phyloP scores from a whole-genome alignment of 2,797 vertebrate genomes.

The Anomalospiza imberbis region DNA sequence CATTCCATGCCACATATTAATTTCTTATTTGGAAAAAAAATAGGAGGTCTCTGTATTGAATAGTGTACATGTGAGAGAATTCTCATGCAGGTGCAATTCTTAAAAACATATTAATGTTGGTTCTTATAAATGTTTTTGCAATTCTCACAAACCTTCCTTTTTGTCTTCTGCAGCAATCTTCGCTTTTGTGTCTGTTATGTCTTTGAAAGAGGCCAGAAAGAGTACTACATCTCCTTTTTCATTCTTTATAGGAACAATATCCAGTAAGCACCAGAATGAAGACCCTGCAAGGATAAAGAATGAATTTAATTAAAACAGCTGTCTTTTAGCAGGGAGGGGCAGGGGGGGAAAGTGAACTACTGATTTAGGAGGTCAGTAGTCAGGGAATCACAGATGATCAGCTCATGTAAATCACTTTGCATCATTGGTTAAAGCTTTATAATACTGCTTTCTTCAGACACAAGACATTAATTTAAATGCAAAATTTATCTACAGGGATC shows the following conservation, averaged over 20 bases:
- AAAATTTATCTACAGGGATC: conserved; percentile 43
- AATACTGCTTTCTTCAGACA: conserved; percentile 48
- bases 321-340: background rate
- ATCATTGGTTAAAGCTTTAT: conserved; percentile 39
- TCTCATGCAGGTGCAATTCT: fast-evolving
- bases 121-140: conserved; percentile 29
- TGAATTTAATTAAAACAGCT: conserved; percentile 26
- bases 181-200: conserved; percentile 93
- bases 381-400: conserved; percentile 61
- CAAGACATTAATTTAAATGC: conserved; percentile 60
- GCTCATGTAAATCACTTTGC: conserved; percentile 37
- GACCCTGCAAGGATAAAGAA: conserved; percentile 76
- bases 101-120: background rate
- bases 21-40: background rate
- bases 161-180: conserved; percentile 91
- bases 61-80: background rate
- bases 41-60: background rate
- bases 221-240: conserved; percentile 98
- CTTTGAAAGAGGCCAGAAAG: conserved; percentile 96
- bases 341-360: background rate
- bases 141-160: conserved; percentile 87
- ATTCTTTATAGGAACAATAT: conserved; percentile 98
- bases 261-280: conserved; percentile 96
- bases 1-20: background rate
- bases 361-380: conserved; percentile 62